Percentiles rank a stretch among this genome's conserved stretches.
These are phyloP conservation scores for Hydropotes inermis DNA, from an alignment of 2,113 vertebrate genomes.

Conservation along the genomic window DNA sequence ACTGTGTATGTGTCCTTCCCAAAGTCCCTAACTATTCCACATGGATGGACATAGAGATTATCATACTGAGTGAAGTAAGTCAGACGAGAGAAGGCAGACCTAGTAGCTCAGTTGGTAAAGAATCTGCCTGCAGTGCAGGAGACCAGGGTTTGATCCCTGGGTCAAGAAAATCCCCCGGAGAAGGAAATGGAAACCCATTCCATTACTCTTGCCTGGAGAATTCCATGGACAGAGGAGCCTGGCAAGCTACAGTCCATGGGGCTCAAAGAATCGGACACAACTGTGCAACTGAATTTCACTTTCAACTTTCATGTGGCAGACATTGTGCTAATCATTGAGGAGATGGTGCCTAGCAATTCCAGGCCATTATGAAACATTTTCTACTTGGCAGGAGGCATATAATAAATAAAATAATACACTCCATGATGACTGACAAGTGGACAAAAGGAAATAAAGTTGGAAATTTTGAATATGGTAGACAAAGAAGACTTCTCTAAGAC, in stretches of 20 bases:
- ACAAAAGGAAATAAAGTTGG: neutral
- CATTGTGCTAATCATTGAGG: neutral
- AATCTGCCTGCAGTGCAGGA: neutral
- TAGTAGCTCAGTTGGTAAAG: neutral
- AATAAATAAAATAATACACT: neutral
- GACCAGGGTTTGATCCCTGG: neutral
- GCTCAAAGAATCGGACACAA: neutral
- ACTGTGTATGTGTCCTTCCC: neutral
- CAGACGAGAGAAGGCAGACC: neutral
- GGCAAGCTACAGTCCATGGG: neutral
- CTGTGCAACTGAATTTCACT: neutral
- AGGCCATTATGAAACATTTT: neutral
- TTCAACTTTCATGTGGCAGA: neutral
- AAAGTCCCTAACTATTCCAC: neutral
- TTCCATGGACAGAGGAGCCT: neutral
- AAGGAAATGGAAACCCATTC: neutral
- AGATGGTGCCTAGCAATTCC: neutral
- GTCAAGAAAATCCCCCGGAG: neutral
- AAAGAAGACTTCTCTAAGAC: neutral
- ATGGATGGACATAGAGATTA: neutral
- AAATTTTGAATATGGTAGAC: neutral
- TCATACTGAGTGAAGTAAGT: neutral
- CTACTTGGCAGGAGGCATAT: neutral
- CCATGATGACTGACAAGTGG: neutral
- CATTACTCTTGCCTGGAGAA: neutral